Conservation (phyloP, 1,140 invertebrate genomes). For the Carposina sasakii region DNA sequence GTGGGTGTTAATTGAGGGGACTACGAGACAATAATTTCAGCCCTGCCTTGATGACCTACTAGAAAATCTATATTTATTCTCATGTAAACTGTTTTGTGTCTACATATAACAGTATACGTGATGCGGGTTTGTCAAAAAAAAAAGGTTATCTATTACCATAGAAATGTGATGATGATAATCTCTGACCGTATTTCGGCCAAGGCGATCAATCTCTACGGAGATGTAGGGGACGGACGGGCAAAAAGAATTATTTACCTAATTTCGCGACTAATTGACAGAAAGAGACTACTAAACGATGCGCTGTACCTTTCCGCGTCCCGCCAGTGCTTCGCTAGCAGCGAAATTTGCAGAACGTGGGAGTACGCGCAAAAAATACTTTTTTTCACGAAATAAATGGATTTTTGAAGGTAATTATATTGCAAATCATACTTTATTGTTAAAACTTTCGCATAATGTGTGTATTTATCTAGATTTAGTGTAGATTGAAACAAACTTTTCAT, state of each 20-base stretch:
- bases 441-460: neutral
- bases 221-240: conserved; percentile 3
- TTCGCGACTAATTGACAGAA: neutral
- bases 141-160: no score
- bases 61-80: no score
- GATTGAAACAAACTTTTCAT: neutral
- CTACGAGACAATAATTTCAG: no score
- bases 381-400: neutral
- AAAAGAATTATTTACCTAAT: conserved; percentile 1
- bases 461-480: neutral
- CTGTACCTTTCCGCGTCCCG: neutral
- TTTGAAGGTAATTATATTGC: neutral
- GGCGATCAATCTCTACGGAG: no score
- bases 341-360: neutral
- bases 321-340: neutral
- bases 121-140: no score
- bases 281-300: neutral
- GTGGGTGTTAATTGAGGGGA: no score
- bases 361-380: neutral
- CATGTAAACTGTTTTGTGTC: no score
- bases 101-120: no score
- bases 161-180: no score
- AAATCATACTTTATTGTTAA: neutral
- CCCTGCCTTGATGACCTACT: no score
- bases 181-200: no score